Evolutionary conservation across 2,888 invertebrate species (phyloP), one percentile per base, ranked within the genome.

Genomic region (Trichopria drosophilae): DNA sequence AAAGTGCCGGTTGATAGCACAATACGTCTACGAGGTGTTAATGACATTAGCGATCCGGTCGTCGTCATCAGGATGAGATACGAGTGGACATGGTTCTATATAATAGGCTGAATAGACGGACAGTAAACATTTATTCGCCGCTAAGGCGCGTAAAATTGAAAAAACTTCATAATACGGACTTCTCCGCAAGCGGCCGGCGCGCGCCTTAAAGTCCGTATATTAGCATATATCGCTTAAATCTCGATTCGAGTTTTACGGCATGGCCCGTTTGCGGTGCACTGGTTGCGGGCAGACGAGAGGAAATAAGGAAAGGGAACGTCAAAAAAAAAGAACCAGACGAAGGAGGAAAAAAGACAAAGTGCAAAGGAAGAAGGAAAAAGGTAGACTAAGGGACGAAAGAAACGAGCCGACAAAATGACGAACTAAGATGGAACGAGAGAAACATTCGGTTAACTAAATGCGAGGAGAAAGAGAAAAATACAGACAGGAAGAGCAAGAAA

Each of bases 191-290:
- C 58, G 58, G 61, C 59, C 58, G 61, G 51, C 53, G 58, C 58
- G 64, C 61, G 65, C 64, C 62, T 62, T 59, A 60, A n/a, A n/a
- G 66, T 58, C 57, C 59, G 39, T 58, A 51, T 57, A 64, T 65
- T 66, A 64, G 64, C 62, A 65, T 65, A 64, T 59, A 60, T 66
- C 63, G 62, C 55, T 65, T 59, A 62, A 66, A 63, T 65, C 66
- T 65, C 58, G 62, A 64, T 62, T 62, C 63, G 55, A 53, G 61
- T 58, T 65, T 60, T 58, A n/a, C n/a, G n/a, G n/a, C n/a, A n/a
- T n/a, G n/a, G n/a, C n/a, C n/a, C 28, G 48, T 54, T 36, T 29
- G 34, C 39, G 37, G 35, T 35, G 29, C 53, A 42, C 41, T 47
- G 37, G 41, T 46, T 37, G 22, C 39, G 20, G 13, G 42, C 23